A percentile compares a stretch with the other conserved stretches of the same genome.
Conservation (phyloP, 2,888 invertebrate species). For the Euplagia quadripunctaria region DNA sequence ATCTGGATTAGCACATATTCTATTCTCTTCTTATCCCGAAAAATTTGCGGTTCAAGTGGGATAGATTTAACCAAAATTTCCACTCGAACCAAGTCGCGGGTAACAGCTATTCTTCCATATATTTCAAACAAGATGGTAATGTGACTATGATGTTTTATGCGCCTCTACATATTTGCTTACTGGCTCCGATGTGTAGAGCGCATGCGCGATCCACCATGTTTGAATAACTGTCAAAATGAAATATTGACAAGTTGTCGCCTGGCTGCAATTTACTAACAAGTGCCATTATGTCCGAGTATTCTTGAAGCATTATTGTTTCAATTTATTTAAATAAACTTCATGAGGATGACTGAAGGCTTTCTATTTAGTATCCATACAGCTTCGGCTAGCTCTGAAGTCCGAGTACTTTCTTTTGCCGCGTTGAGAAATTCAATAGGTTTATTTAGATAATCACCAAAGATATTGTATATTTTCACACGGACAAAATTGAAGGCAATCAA, state of each 20-base stretch:
- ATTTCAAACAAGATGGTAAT: not conserved
- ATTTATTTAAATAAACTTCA: not conserved
- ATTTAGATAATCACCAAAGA: not conserved
- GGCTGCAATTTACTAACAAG: constrained; percentile 28
- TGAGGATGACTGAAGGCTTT: not conserved
- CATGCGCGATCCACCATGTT: constrained; percentile 59
- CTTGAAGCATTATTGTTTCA: constrained; percentile 24
- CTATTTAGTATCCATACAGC: not conserved
- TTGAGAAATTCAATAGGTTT: not conserved
- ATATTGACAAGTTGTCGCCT: constrained; percentile 60
- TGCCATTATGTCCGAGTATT: constrained; percentile 20
- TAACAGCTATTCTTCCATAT: not conserved
- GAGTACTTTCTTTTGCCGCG: not conserved
- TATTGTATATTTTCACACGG: constrained; percentile 5
- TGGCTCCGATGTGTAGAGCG: constrained; percentile 10
- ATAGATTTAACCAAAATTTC: too few species aligned
- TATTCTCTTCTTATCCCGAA: too few species aligned
- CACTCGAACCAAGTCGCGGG: too few species aligned
- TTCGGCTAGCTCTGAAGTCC: not conserved
- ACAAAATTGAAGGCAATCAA: constrained; percentile 6
- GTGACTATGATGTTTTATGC: constrained; percentile 28
- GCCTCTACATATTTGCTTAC: constrained; percentile 34
- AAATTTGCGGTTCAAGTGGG: too few species aligned
- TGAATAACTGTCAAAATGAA: constrained; percentile 72
- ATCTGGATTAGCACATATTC: too few species aligned